Conservation (phyloP, 2,113 vertebrate genomes). For the Neogobius melanostomus region DNA sequence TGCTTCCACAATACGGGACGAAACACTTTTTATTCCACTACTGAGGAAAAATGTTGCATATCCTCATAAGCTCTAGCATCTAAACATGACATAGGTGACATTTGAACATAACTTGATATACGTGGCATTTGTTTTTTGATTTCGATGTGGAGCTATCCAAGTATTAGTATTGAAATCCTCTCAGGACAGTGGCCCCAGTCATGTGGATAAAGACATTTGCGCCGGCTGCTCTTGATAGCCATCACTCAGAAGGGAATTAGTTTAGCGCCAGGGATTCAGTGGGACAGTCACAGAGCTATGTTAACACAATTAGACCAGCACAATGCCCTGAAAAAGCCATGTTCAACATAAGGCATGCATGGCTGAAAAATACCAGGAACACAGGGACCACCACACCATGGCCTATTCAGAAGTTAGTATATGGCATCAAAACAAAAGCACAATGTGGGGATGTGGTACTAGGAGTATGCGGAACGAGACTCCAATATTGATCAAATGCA, state of each 20-base stretch:
- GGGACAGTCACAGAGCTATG: slow-evolving; percentile 28
- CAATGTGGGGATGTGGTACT: background rate
- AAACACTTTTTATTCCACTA: no score
- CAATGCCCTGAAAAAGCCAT: slow-evolving; percentile 43
- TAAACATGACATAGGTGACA: background rate
- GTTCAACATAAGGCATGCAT: slow-evolving; percentile 38
- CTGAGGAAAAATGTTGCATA: no score
- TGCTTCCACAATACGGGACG: no score
- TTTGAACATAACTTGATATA: background rate
- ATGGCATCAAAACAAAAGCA: slow-evolving; percentile 18
- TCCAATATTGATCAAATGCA: no score
- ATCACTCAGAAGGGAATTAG: slow-evolving; percentile 43
- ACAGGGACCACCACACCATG: slow-evolving; percentile 6
- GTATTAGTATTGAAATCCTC: slow-evolving; percentile 63
- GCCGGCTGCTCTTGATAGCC: slow-evolving; percentile 38
- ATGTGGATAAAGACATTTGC: slow-evolving; percentile 44
- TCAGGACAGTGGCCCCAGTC: slow-evolving; percentile 41
- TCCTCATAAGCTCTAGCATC: no score
- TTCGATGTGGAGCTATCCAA: slow-evolving; percentile 27
- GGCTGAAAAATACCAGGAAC: slow-evolving; percentile 32
- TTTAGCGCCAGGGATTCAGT: slow-evolving; percentile 41
- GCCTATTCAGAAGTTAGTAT: background rate
- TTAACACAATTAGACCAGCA: slow-evolving; percentile 56
- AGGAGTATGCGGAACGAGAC: no score
- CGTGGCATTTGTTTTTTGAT: background rate